Conservation (phyloP, 2,797 vertebrate genomes). For the Microctenopoma stevenorrisi region DNA sequence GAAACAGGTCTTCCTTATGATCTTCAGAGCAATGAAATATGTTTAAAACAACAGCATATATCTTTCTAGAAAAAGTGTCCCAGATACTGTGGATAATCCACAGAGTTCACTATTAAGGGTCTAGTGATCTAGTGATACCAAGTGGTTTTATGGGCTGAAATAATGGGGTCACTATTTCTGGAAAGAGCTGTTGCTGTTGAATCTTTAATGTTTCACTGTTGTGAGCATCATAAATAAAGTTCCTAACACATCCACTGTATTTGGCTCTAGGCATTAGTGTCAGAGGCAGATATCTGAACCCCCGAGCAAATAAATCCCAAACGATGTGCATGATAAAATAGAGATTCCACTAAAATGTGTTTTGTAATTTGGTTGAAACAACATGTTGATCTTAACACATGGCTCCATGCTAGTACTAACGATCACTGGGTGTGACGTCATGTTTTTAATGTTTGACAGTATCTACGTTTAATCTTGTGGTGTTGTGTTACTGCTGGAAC, state of each 20-base stretch:
- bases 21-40: constrained; percentile 14
- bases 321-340: constrained; percentile 8
- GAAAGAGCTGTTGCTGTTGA: constrained; percentile 2
- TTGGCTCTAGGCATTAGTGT: constrained; percentile 1
- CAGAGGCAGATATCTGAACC: constrained; percentile 8
- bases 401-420: constrained; percentile 66
- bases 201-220: constrained; percentile 14
- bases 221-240: constrained; percentile 17
- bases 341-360: not conserved
- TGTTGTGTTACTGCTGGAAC: not conserved
- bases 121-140: constrained; percentile 2
- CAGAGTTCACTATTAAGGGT: not conserved
- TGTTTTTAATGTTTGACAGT: constrained; percentile 2
- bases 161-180: constrained; percentile 5
- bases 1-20: constrained; percentile 6
- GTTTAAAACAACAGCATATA: not conserved
- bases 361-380: constrained; percentile 10
- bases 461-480: constrained; percentile 15
- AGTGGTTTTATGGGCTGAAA: not conserved
- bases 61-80: constrained; percentile 7
- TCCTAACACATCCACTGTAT: not conserved
- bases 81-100: not conserved
- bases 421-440: constrained; percentile 42
- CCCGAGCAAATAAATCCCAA: constrained; percentile 16
- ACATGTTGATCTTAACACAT: constrained; percentile 32